Base-by-base conservation (phyloP, 2,113 vertebrate genomes). In the Indicator maculatus region DNA sequence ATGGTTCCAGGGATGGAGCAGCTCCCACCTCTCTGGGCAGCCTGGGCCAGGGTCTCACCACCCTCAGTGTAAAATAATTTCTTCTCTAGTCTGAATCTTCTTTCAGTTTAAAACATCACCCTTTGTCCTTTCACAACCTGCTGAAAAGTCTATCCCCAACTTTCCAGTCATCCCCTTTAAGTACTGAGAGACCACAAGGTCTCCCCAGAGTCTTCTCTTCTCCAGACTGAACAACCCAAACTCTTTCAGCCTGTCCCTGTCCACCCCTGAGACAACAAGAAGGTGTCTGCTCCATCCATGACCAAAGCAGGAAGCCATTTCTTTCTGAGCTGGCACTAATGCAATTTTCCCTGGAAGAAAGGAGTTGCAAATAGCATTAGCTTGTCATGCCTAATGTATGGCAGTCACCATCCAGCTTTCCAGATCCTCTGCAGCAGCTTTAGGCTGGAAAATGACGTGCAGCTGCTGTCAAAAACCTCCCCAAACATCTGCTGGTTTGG, bases 281-380 rank as follows among this genome's bases (percentile, higher is more conserved):
- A 33, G 6, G 7, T 64, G 27, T 31, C 55, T 31, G 15, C 12
- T 84, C 39, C 58, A 41, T 31, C 38, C 65, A 31, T 0, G 0
- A 30, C 26, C 4, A 2, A 39, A 31, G 15, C 28, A 45, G 65
- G 65, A 93, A 91, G 33, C 18, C 15, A 88, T 86, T 74, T 82
- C 69, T 44, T 4, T 58, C 41, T 9, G 30, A 58, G 39, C 5
- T 58, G 44, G 52, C n/a, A 66, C 65, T 86, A 94, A 96, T 75
- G 56, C 38, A 50, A 88, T 95, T 95, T 83, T 18, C 45, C 71
- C 73, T 78, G 88, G 73, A 83, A 94, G 44, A 93, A 66, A 60
- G 36, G 36, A 67, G 59, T 17, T 36, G 73, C 86, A 90, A 88
- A 95, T n/a, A 44, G 47, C 90, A 91, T 90, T 74, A 83, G 77